A percentile compares a stretch with the other conserved stretches of the same genome.
Evolutionary conservation across 2,113 vertebrate species (phyloP).

Genomic region (Lagenorhynchus albirostris): DNA sequence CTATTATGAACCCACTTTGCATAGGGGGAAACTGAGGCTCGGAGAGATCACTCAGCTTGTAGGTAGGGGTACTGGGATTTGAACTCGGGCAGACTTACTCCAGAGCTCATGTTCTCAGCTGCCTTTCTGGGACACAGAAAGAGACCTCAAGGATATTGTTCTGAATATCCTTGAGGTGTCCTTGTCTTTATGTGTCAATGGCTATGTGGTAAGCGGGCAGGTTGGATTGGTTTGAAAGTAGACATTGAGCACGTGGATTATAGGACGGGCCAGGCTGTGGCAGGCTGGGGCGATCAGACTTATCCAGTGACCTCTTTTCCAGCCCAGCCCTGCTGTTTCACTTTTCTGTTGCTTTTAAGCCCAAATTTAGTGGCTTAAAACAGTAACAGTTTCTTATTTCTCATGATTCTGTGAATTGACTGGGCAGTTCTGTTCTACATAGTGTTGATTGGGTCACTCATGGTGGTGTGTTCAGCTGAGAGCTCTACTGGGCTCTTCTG

Average conservation of each 20-base stretch:
- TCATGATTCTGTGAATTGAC: background rate
- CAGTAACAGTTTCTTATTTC: background rate
- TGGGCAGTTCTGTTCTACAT: no score
- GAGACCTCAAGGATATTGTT: background rate
- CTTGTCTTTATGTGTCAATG: background rate
- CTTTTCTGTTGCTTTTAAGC: background rate
- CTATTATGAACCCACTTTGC: background rate
- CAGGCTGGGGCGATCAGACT: background rate
- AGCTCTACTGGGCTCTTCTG: background rate
- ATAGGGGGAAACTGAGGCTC: background rate
- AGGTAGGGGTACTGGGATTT: background rate
- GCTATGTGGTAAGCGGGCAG: background rate
- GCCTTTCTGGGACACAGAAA: background rate
- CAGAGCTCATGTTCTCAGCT: background rate
- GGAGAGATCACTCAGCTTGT: background rate
- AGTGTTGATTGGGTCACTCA: background rate
- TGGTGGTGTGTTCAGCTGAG: background rate
- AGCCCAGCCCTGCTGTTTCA: background rate
- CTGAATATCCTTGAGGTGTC: background rate
- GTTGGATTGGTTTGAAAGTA: background rate
- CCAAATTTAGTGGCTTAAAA: background rate
- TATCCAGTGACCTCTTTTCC: background rate
- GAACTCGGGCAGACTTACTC: background rate
- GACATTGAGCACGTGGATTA: background rate
- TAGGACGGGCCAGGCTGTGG: background rate